These are phyloP conservation scores for Peromyscus californicus DNA, from an alignment of 2,113 vertebrate genomes.

Conservation along the genomic window DNA sequence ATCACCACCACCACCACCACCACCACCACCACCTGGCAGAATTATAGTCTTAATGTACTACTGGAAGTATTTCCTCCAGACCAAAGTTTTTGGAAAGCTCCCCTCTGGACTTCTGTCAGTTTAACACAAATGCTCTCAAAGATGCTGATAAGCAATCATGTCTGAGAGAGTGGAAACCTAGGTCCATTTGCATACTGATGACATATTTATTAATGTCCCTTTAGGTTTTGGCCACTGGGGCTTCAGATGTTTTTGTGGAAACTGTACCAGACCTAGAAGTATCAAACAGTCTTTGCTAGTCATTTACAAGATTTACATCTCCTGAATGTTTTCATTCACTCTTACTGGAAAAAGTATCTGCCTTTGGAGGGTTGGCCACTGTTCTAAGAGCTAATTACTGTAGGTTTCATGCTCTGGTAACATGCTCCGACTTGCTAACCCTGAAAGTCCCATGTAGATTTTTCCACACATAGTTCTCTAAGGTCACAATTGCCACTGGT, in stretches of 20 bases:
- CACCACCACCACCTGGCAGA: not conserved
- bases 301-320: not conserved
- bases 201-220: not conserved
- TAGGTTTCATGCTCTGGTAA: not conserved
- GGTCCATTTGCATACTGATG: not conserved
- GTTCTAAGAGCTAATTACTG: not conserved
- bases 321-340: not conserved
- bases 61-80: not conserved
- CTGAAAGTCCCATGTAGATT: not conserved
- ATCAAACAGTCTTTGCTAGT: not conserved
- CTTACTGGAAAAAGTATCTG: not conserved
- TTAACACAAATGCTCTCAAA: not conserved
- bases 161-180: not conserved
- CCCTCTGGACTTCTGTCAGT: not conserved
- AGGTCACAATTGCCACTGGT: not conserved
- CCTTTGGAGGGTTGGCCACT: not conserved
- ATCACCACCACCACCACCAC: too few relatives aligned
- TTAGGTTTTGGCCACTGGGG: not conserved
- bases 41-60: not conserved
- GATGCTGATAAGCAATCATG: not conserved
- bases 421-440: not conserved
- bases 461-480: slow-evolving; percentile 28
- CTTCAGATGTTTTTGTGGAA: slow-evolving; percentile 6
- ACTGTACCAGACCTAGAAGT: slow-evolving; percentile 7
- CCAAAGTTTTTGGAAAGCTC: not conserved